phyloP scores from a whole-genome alignment of 35 echinoderm and acorn worm genomes.

The Apostichopus californicus region DNA sequence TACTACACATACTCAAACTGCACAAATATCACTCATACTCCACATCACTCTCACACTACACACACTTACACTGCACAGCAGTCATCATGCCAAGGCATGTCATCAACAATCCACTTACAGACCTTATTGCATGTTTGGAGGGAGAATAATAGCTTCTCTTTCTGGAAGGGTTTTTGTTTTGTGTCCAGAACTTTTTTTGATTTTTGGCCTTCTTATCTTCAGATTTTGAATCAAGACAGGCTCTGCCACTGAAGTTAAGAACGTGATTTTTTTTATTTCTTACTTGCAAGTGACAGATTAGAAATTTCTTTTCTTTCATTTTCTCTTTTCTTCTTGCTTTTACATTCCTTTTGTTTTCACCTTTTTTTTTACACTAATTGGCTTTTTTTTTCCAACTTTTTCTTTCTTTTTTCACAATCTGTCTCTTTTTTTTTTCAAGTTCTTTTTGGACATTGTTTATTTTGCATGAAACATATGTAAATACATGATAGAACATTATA shows the following conservation, averaged over 20 bases:
- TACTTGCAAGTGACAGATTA: not conserved
- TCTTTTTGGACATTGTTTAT: slow-evolving; percentile 2
- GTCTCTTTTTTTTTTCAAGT: not conserved
- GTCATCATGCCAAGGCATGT: too few species aligned
- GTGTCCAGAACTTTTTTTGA: not conserved
- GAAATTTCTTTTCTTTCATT: not conserved
- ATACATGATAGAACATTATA: slow-evolving; percentile 6
- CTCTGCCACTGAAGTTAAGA: not conserved
- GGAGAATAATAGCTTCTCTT: not conserved
- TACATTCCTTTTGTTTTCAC: not conserved
- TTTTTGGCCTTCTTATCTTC: not conserved
- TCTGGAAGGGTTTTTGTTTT: not conserved
- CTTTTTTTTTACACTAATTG: not conserved
- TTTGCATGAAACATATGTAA: slow-evolving; percentile 14
- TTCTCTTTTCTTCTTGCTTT: not conserved
- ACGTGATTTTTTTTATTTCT: not conserved
- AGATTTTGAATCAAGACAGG: not conserved
- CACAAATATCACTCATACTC: too few species aligned
- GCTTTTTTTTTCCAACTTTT: not conserved
- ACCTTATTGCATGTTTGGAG: not conserved
- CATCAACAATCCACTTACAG: not conserved
- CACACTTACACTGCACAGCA: too few species aligned
- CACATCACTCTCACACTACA: too few species aligned
- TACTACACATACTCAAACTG: too few species aligned
- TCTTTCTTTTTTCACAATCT: not conserved